Evolutionary conservation across 2,888 invertebrate genomes (phyloP).

Genomic region (Unio pictorum): DNA sequence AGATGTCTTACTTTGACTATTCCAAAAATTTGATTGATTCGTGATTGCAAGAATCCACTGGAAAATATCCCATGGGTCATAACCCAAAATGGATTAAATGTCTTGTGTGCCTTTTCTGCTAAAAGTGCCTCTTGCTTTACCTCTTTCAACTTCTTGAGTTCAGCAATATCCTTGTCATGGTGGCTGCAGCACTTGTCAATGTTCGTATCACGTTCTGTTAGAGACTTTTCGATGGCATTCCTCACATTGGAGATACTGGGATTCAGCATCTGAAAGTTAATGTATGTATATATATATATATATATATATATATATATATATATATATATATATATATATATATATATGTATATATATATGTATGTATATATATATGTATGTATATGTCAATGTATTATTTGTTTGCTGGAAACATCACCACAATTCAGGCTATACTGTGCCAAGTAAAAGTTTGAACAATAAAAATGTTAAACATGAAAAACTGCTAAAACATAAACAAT

Average conservation of each 20-base stretch:
- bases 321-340: too few species aligned
- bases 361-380: too few species aligned
- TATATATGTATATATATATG: too few species aligned
- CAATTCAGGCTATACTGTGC: not conserved
- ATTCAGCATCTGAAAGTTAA: slow-evolving; percentile 61
- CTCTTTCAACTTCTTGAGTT: slow-evolving; percentile 81
- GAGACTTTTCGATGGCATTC: slow-evolving; percentile 80
- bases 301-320: too few species aligned
- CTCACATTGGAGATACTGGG: slow-evolving; percentile 74
- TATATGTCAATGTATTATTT: too few species aligned
- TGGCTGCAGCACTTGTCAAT: slow-evolving; percentile 81
- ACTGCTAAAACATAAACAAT: not conserved
- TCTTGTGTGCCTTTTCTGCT: too few species aligned
- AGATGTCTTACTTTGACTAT: too few species aligned
- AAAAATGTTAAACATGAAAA: not conserved
- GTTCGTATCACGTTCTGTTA: slow-evolving; percentile 81
- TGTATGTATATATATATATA: slow-evolving; percentile 1
- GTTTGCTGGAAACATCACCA: too few species aligned
- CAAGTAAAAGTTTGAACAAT: not conserved
- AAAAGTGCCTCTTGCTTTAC: slow-evolving; percentile 83
- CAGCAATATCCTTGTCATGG: slow-evolving; percentile 84
- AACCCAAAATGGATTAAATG: too few species aligned
- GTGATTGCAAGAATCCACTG: too few species aligned
- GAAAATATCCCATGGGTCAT: too few species aligned
- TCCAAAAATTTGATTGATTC: too few species aligned